These are phyloP conservation scores for Oxytorus armatus DNA, from an alignment of 2,888 invertebrate genomes.

Conservation along the genomic window DNA sequence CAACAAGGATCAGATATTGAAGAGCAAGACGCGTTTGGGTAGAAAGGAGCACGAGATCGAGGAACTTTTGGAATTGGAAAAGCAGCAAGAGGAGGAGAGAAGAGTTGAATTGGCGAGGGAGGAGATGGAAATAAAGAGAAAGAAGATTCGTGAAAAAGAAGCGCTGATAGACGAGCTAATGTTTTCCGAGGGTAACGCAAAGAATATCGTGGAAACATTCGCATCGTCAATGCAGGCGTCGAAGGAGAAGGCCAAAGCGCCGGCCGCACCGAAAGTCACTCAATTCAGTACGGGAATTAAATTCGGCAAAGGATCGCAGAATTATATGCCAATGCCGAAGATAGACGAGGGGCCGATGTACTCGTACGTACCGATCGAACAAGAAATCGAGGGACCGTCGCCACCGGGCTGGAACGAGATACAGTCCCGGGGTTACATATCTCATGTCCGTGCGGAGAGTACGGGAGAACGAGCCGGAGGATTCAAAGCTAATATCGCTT, in stretches of 20 bases:
- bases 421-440: constrained; percentile 88
- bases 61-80: constrained; percentile 93
- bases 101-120: constrained; percentile 89
- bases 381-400: constrained; percentile 88
- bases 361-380: constrained; percentile 86
- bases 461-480: constrained; percentile 94
- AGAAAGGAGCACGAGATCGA: constrained; percentile 95
- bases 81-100: constrained; percentile 90
- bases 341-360: constrained; percentile 92
- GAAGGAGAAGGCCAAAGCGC: constrained; percentile 87
- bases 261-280: constrained; percentile 86
- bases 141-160: constrained; percentile 94
- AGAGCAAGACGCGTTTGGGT: constrained; percentile 91
- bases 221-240: constrained; percentile 89
- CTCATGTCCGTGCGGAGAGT: constrained; percentile 90
- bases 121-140: constrained; percentile 89
- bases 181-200: constrained; percentile 96
- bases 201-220: constrained; percentile 93
- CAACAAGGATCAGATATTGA: constrained; percentile 93
- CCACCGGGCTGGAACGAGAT: constrained; percentile 89
- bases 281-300: constrained; percentile 95
- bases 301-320: constrained; percentile 88
- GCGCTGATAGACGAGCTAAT: constrained; percentile 97
- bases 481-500: constrained; percentile 92
- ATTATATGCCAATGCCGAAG: constrained; percentile 89